These are phyloP conservation scores for Chelonus formosanus DNA, from an alignment of 2,888 invertebrate species.

Conservation along the genomic window DNA sequence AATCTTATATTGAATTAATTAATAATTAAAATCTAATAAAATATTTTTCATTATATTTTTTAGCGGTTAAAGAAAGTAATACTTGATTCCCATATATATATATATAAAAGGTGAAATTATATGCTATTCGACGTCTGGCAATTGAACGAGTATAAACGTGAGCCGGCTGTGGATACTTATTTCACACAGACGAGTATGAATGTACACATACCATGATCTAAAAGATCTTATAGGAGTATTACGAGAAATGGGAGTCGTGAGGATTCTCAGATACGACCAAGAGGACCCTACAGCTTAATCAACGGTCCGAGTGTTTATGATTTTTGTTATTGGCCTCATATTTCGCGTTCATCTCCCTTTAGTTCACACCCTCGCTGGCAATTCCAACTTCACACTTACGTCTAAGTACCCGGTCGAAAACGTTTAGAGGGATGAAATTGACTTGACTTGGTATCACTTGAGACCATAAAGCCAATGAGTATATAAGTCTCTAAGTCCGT, in stretches of 20 bases:
- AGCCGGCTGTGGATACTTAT: conserved; percentile 25
- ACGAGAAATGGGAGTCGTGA: conserved; percentile 54
- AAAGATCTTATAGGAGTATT: conserved; percentile 48
- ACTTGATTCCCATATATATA: neutral
- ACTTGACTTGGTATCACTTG: conserved; percentile 30
- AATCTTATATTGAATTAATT: too few relatives aligned
- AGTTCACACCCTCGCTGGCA: conserved; percentile 27
- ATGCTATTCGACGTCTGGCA: conserved; percentile 35
- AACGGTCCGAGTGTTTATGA: conserved; percentile 65
- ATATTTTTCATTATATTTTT: too few relatives aligned
- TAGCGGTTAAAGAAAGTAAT: too few relatives aligned
- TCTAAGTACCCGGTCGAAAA: conserved; percentile 36
- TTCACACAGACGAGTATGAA: conserved; percentile 29
- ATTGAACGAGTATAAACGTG: conserved; percentile 43
- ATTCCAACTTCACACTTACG: conserved; percentile 11
- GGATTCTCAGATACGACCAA: conserved; percentile 44
- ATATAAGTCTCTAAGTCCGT: neutral
- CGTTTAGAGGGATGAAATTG: conserved; percentile 43
- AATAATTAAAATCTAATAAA: too few relatives aligned
- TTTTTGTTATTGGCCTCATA: conserved; percentile 65
- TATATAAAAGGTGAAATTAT: conserved; percentile 29
- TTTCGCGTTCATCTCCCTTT: conserved; percentile 42
- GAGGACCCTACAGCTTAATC: conserved; percentile 59
- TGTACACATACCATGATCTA: conserved; percentile 27
- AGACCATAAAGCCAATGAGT: neutral